phyloP scores from a whole-genome alignment of 2,113 vertebrate species.

The Charina bottae region DNA sequence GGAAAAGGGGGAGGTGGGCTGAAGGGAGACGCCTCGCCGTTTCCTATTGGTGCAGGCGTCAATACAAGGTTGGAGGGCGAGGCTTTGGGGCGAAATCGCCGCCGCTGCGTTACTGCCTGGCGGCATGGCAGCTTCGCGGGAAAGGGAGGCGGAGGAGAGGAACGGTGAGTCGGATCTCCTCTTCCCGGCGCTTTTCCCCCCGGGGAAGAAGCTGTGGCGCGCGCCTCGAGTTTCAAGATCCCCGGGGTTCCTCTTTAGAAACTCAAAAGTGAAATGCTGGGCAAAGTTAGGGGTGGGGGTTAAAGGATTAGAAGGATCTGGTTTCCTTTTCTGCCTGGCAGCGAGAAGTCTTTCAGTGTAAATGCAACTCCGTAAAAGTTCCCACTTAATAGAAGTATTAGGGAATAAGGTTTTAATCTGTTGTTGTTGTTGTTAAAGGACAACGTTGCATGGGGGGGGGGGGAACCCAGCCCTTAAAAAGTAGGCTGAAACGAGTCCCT shows the following conservation, averaged over 20 bases:
- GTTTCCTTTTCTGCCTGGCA: not conserved
- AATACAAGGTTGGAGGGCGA: not conserved
- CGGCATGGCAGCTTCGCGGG: not conserved
- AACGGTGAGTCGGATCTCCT: not conserved
- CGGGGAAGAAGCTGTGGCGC: not conserved
- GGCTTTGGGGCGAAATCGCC: not conserved
- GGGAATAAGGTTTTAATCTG: not conserved
- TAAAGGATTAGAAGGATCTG: not conserved
- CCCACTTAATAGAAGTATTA: not conserved
- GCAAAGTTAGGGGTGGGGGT: not conserved
- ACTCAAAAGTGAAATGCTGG: not conserved
- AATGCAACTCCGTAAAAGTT: not conserved
- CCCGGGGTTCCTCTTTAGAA: too few species aligned
- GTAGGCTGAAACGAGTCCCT: not conserved
- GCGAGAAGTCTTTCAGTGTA: not conserved
- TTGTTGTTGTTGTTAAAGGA: not conserved
- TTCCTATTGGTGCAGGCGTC: not conserved
- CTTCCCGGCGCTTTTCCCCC: too few species aligned
- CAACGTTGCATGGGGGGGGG: not conserved
- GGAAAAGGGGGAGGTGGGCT: too few species aligned
- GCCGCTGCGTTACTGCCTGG: not conserved
- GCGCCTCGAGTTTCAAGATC: too few species aligned
- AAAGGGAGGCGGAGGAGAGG: too few species aligned
- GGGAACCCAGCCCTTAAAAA: not conserved
- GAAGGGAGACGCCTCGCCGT: fast-evolving